Conservation (phyloP, 2,888 invertebrate species). For the Drosophila gaucha region DNA sequence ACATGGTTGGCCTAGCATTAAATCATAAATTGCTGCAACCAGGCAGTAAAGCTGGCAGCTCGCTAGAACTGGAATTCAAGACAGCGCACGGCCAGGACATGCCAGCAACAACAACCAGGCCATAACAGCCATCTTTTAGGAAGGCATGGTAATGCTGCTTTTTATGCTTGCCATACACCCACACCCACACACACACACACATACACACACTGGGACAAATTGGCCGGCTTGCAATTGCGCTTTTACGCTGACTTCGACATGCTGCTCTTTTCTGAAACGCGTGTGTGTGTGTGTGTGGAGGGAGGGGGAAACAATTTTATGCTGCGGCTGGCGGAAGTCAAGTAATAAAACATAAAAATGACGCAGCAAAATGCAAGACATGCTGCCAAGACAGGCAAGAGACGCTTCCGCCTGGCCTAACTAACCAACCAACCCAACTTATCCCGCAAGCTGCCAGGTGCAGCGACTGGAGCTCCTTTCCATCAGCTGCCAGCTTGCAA, state of each 20-base stretch:
- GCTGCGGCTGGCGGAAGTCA: constrained; percentile 67
- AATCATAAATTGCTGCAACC: constrained; percentile 65
- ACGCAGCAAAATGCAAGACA: constrained; percentile 63
- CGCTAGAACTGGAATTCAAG: constrained; percentile 8
- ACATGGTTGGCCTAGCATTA: constrained; percentile 61
- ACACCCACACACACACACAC: constrained; percentile 7
- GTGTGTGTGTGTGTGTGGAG: constrained; percentile 21
- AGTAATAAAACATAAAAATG: constrained; percentile 81
- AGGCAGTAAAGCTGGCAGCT: constrained; percentile 13
- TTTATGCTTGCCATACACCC: constrained; percentile 14
- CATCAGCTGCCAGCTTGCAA: background rate
- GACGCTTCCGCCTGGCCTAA: constrained; percentile 9
- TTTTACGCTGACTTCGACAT: constrained; percentile 21
- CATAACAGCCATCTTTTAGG: constrained; percentile 16
- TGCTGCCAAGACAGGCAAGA: constrained; percentile 36
- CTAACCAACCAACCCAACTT: background rate
- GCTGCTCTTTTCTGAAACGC: constrained; percentile 15
- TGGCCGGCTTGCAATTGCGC: constrained; percentile 49
- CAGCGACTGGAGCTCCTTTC: constrained; percentile 10
- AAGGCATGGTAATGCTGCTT: constrained; percentile 45
- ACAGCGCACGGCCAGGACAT: constrained; percentile 1
- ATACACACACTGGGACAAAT: constrained; percentile 10
- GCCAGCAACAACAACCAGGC: constrained; percentile 1
- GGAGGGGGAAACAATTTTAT: constrained; percentile 29
- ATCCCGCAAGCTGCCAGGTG: constrained; percentile 18